phyloP scores from a whole-genome alignment of 2,797 vertebrate species.

The Falco columbarius region DNA sequence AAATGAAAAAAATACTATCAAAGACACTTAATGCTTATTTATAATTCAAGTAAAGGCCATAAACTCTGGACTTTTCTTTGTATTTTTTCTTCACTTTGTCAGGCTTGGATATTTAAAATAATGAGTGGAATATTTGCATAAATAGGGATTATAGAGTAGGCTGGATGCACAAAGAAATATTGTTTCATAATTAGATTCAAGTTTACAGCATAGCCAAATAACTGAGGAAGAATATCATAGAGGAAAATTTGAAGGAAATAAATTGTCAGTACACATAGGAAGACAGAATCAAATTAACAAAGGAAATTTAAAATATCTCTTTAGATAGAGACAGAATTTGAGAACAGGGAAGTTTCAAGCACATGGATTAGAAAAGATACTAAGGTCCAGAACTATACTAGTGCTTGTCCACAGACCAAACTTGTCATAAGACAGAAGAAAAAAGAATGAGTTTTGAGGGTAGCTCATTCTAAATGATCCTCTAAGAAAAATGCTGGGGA shows the following conservation, averaged over 20 bases:
- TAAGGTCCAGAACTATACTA: neutral
- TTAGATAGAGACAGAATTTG: neutral
- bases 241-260: neutral
- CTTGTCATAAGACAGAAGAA: neutral
- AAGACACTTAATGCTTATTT: neutral
- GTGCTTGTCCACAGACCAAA: neutral
- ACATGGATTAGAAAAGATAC: neutral
- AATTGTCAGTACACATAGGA: neutral
- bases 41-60: neutral
- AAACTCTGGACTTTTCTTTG: neutral
- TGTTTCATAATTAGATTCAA: neutral
- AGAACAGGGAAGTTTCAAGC: neutral
- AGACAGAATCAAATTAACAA: neutral
- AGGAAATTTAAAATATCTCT: neutral
- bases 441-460: neutral
- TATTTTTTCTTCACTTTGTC: neutral
- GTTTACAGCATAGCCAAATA: neutral
- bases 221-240: neutral
- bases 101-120: neutral
- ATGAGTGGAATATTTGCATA: neutral
- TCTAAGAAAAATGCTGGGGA: neutral
- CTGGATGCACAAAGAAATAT: neutral
- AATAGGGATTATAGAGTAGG: neutral
- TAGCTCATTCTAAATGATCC: neutral
- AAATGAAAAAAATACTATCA: neutral